A percentile compares a stretch with the other conserved stretches of the same genome.
phyloP scores from a whole-genome alignment of 1,140 invertebrate genomes.

The Pantala flavescens region DNA sequence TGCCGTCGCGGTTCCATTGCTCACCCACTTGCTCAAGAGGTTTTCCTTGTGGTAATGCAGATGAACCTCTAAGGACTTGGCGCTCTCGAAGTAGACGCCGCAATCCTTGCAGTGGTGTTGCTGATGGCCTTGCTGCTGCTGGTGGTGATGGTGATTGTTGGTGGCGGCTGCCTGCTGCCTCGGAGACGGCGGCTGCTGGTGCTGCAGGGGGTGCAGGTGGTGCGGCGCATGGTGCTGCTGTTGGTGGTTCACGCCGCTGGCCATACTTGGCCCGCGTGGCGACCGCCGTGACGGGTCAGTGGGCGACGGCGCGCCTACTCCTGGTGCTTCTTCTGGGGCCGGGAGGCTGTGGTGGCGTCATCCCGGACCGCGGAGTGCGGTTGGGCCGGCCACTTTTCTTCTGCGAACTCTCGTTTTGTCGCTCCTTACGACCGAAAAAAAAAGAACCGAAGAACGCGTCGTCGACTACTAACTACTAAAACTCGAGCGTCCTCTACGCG shows the following conservation, averaged over 20 bases:
- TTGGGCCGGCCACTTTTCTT: background rate
- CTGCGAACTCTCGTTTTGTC: background rate
- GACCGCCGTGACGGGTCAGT: background rate
- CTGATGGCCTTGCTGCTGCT: background rate
- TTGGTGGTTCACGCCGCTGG: background rate
- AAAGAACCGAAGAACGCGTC: too few relatives aligned
- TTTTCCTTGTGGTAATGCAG: constrained; percentile 68
- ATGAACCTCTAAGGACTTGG: constrained; percentile 64
- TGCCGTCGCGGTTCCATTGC: constrained; percentile 33
- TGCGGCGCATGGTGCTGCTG: background rate
- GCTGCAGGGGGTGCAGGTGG: background rate
- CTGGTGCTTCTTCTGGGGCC: background rate
- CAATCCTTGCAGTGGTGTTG: constrained; percentile 53
- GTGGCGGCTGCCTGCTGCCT: background rate
- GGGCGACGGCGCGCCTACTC: background rate
- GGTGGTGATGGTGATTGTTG: background rate
- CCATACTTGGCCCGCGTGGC: background rate
- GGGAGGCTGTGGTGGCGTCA: background rate
- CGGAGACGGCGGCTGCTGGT: background rate
- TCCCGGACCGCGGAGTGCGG: background rate
- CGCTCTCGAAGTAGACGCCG: constrained; percentile 57
- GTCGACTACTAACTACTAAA: too few relatives aligned
- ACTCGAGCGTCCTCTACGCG: too few relatives aligned
- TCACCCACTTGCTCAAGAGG: constrained; percentile 61
- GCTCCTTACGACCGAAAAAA: too few relatives aligned